Conservation (phyloP, 2,888 invertebrate genomes). For the Amphimallon solstitiale region DNA sequence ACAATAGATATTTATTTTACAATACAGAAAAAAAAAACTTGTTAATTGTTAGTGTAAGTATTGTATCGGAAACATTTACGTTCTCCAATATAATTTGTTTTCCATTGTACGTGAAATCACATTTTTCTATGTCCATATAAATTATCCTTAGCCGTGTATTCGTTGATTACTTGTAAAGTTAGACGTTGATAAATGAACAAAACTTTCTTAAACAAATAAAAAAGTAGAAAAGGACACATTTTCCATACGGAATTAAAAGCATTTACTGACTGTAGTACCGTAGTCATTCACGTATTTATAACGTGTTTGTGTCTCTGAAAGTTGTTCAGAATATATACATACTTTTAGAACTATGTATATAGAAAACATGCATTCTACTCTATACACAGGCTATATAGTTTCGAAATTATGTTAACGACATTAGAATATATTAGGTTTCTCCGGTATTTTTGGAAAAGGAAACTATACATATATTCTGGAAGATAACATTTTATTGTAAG, state of each 20-base stretch:
- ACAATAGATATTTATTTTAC: too few relatives aligned
- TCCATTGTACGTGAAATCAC: constrained; percentile 23
- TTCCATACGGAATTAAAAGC: too few relatives aligned
- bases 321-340: neutral
- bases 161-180: constrained; percentile 22
- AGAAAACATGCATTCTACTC: constrained; percentile 3
- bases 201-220: neutral
- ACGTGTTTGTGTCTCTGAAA: neutral
- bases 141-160: constrained; percentile 9
- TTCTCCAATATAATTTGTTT: neutral
- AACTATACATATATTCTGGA: too few relatives aligned
- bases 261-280: neutral
- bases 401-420: constrained; percentile 17
- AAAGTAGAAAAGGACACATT: neutral
- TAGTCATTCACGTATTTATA: constrained; percentile 2
- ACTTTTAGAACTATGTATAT: neutral
- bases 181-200: constrained; percentile 26
- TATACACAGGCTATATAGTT: constrained; percentile 4
- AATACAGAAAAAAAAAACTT: too few relatives aligned
- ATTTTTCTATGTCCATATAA: constrained; percentile 9
- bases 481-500: too few relatives aligned
- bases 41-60: neutral
- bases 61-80: neutral
- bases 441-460: too few relatives aligned
- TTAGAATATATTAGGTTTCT: neutral